Evolutionary conservation across 2,797 vertebrate genomes (phyloP).

Genomic region (Peromyscus aztecus): DNA sequence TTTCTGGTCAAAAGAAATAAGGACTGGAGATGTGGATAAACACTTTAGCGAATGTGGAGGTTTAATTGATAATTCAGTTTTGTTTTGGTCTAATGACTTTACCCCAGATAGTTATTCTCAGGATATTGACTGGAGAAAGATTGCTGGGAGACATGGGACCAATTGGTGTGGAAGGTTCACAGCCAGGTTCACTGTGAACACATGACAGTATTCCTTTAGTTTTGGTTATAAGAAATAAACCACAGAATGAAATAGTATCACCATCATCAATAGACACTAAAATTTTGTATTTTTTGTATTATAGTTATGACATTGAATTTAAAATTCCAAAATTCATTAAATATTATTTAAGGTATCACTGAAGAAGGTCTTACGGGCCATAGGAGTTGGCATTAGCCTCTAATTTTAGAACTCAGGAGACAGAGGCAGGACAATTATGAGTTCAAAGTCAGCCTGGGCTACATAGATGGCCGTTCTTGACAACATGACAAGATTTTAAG

Average conservation of each 20-base stretch:
- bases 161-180: background rate
- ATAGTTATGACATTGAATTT: background rate
- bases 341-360: background rate
- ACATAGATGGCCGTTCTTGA: background rate
- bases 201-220: background rate
- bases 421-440: background rate
- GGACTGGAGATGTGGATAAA: background rate
- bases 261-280: background rate
- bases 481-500: background rate
- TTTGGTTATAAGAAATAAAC: background rate
- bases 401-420: background rate
- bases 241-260: background rate
- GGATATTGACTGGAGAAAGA: background rate
- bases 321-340: background rate
- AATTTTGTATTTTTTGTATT: background rate
- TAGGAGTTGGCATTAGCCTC: background rate
- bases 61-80: background rate
- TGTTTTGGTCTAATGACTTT: background rate
- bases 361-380: background rate
- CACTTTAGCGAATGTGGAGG: background rate
- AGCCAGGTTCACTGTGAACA: background rate
- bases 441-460: background rate
- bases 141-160: background rate
- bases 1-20: background rate
- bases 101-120: background rate